Conservation (phyloP, 53 echinoderm and acorn worm genomes). For the Holothuria scabra region DNA sequence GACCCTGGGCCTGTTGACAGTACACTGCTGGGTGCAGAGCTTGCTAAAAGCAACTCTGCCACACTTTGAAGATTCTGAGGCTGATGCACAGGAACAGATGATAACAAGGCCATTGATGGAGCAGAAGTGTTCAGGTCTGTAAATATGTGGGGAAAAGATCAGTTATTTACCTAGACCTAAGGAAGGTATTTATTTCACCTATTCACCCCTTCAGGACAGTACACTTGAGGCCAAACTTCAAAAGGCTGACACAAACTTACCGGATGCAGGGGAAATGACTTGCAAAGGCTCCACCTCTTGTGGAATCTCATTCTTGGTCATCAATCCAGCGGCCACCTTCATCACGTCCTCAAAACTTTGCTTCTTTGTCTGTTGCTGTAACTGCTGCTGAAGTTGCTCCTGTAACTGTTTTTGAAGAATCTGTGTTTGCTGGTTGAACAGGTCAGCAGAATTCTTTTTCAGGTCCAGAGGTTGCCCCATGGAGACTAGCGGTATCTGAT, state of each 20-base stretch:
- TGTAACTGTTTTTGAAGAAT: slow-evolving; percentile 30
- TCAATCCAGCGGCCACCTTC: slow-evolving; percentile 32
- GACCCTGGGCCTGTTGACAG: slow-evolving; percentile 26
- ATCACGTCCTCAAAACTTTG: slow-evolving; percentile 27
- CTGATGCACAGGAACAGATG: slow-evolving; percentile 17
- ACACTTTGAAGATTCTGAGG: slow-evolving; percentile 44
- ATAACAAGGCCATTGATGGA: slow-evolving; percentile 25
- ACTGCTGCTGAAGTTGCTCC: slow-evolving; percentile 31
- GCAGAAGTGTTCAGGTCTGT: slow-evolving; percentile 32
- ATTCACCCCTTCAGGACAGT: slow-evolving; percentile 13
- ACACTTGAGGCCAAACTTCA: not conserved
- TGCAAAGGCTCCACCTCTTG: slow-evolving; percentile 31
- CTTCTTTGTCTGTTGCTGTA: slow-evolving; percentile 23
- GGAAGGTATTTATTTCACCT: not conserved
- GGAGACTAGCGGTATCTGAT: slow-evolving; percentile 32
- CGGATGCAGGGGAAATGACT: slow-evolving; percentile 6
- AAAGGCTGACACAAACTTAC: slow-evolving; percentile 8
- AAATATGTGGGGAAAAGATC: slow-evolving; percentile 39
- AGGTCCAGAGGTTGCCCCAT: slow-evolving; percentile 43
- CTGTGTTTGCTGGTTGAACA: slow-evolving; percentile 33
- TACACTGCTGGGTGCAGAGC: slow-evolving; percentile 29
- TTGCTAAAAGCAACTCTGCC: slow-evolving; percentile 31
- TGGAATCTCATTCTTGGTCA: slow-evolving; percentile 22
- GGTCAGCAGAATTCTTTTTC: slow-evolving; percentile 3
- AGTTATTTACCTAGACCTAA: slow-evolving; percentile 22